phyloP scores from a whole-genome alignment of 2,113 vertebrate species.

The Echinops telfairi region DNA sequence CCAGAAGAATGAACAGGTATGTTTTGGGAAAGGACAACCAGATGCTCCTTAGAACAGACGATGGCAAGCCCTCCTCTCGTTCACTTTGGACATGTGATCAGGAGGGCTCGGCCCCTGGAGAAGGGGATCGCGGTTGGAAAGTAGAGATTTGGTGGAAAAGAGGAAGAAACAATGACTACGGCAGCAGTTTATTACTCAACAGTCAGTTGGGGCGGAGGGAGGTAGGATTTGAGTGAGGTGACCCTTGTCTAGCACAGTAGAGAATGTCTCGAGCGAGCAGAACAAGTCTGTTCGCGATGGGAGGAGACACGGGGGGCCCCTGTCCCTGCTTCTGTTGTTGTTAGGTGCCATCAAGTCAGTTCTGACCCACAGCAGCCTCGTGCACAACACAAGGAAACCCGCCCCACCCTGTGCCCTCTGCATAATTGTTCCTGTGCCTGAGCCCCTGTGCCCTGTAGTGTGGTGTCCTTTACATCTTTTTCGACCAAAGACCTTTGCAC shows the following conservation, averaged over 20 bases:
- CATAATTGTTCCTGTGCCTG: too few species aligned
- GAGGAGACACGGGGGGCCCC: too few species aligned
- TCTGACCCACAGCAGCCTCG: too few species aligned
- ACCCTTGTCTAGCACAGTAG: background rate
- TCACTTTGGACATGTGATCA: background rate
- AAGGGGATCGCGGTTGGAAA: background rate
- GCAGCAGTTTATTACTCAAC: too few species aligned
- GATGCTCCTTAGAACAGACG: background rate
- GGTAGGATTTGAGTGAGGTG: too few species aligned
- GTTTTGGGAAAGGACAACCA: background rate
- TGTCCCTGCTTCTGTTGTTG: too few species aligned
- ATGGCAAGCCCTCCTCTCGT: background rate
- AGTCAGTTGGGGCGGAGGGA: too few species aligned
- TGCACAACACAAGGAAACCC: too few species aligned
- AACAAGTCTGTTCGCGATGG: background rate
- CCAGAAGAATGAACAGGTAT: background rate
- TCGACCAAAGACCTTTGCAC: background rate
- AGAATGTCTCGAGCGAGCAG: background rate
- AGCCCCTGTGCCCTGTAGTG: too few species aligned
- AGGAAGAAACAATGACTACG: background rate
- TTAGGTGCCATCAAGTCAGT: too few species aligned
- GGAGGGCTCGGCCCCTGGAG: background rate
- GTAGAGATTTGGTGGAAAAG: background rate
- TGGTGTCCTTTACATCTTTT: background rate
- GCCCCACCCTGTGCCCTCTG: too few species aligned